phyloP scores from a whole-genome alignment of 92 coral and sea anemone genomes.

The Actinernus sp. region DNA sequence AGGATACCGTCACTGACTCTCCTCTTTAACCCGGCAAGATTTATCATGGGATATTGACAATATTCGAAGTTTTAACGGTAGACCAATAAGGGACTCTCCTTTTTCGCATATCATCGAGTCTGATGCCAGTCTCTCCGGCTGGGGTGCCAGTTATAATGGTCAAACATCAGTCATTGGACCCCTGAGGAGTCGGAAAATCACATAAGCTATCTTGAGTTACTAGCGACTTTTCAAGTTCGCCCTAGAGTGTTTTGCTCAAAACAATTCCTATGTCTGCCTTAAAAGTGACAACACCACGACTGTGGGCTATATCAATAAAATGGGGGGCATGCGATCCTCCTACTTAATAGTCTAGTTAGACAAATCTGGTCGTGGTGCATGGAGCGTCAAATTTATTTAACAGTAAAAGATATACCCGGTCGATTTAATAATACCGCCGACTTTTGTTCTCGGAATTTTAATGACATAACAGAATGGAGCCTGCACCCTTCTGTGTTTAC shows the following conservation, averaged over 20 bases:
- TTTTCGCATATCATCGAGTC: too few species aligned
- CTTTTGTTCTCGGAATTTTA: conserved; percentile 14
- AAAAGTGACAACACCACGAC: conserved; percentile 35
- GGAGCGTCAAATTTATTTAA: conserved; percentile 9
- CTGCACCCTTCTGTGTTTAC: conserved; percentile 16
- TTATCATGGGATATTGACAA: too few species aligned
- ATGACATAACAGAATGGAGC: conserved; percentile 23
- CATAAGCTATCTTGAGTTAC: conserved; percentile 32
- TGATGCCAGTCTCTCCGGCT: conserved; percentile 52
- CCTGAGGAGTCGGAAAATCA: conserved; percentile 10
- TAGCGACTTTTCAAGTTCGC: conserved; percentile 35
- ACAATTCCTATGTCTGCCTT: conserved; percentile 12
- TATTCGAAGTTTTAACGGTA: too few species aligned
- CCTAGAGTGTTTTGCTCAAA: conserved; percentile 3
- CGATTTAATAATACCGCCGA: conserved; percentile 23
- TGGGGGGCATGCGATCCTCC: conserved; percentile 42
- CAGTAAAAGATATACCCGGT: conserved; percentile 52
- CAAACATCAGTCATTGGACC: conserved; percentile 38
- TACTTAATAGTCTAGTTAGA: conserved; percentile 7
- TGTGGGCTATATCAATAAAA: conserved; percentile 39
- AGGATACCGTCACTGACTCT: too few species aligned
- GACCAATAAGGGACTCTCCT: too few species aligned
- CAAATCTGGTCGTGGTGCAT: conserved; percentile 55
- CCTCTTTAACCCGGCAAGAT: too few species aligned
- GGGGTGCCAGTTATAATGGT: conserved; percentile 32